Evolutionary conservation across 2,888 invertebrate genomes (phyloP).

Genomic region (Ophraella communa): DNA sequence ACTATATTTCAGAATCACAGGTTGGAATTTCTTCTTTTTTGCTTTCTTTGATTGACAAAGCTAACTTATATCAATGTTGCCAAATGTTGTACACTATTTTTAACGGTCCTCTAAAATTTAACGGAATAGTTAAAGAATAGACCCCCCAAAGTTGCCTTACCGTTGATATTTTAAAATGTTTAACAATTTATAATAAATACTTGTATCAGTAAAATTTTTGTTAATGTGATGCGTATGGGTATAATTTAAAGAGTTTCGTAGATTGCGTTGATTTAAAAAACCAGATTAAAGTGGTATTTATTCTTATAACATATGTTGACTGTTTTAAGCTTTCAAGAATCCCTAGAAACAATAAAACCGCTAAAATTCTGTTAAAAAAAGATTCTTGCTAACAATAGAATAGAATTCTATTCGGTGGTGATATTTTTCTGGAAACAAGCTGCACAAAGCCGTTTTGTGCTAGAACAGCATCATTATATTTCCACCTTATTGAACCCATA

Average conservation of each 20-base stretch:
- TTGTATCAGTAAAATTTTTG: too few relatives aligned
- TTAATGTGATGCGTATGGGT: too few relatives aligned
- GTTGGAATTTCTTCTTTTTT: too few relatives aligned
- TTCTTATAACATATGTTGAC: neutral
- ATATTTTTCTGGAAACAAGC: constrained; percentile 12
- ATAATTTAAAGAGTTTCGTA: neutral
- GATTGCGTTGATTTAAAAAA: neutral
- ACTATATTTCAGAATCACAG: too few relatives aligned
- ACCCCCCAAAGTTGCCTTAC: too few relatives aligned
- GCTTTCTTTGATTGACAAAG: too few relatives aligned
- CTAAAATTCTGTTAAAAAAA: constrained; percentile 12
- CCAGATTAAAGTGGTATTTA: neutral
- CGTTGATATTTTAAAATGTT: too few relatives aligned
- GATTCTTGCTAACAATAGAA: constrained; percentile 5
- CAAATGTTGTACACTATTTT: too few relatives aligned
- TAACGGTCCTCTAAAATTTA: too few relatives aligned
- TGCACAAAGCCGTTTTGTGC: constrained; percentile 27
- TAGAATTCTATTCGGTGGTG: neutral
- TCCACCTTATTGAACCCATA: constrained; percentile 28
- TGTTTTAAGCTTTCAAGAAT: neutral
- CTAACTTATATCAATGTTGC: too few relatives aligned
- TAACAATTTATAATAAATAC: too few relatives aligned
- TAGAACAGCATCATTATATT: constrained; percentile 32
- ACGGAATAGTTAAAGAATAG: too few relatives aligned
- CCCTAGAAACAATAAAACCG: neutral